Percentiles rank a stretch among this genome's conserved stretches.
These are phyloP conservation scores for Lagodon rhomboides DNA, from an alignment of 2,797 vertebrate species.

Conservation along the genomic window DNA sequence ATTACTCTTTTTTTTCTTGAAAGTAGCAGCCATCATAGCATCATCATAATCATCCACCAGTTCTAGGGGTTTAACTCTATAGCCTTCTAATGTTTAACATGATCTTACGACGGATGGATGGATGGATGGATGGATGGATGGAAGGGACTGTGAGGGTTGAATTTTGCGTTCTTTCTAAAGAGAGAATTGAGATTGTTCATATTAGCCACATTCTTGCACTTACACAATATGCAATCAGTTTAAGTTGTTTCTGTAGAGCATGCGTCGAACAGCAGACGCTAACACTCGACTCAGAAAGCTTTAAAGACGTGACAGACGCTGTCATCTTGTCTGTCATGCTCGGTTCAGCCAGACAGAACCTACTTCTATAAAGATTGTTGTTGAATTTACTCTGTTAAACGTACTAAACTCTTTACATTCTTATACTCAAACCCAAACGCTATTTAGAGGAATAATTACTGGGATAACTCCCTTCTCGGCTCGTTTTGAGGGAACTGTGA, in stretches of 20 bases:
- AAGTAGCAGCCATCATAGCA: conserved; percentile 66
- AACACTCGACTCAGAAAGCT: conserved; percentile 54
- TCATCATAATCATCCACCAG: conserved; percentile 40
- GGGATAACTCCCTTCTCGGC: conserved; percentile 1
- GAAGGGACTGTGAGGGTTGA: conserved; percentile 34
- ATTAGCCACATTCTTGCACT: conserved; percentile 66
- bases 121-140: background rate
- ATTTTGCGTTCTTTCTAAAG: conserved; percentile 31
- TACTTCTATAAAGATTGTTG: conserved; percentile 42
- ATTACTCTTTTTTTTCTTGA: conserved; percentile 36
- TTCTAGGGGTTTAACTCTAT: conserved; percentile 51
- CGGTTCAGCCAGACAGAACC: conserved; percentile 21
- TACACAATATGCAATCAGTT: conserved; percentile 70
- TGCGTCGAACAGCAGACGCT: conserved; percentile 39
- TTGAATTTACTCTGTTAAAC: conserved; percentile 47
- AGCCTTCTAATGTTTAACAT: conserved; percentile 45
- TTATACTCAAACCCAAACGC: conserved; percentile 45
- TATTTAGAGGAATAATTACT: conserved; percentile 45
- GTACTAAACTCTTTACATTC: conserved; percentile 49
- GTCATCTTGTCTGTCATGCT: conserved; percentile 33
- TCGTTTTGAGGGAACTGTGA: conserved; percentile 16
- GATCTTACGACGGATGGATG: conserved; percentile 5
- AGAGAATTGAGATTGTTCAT: conserved; percentile 46
- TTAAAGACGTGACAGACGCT: conserved; percentile 28
- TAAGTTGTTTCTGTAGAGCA: conserved; percentile 53